Evolutionary conservation across 2,888 invertebrate genomes (phyloP).

Genomic region (Fabriciana adippe): DNA sequence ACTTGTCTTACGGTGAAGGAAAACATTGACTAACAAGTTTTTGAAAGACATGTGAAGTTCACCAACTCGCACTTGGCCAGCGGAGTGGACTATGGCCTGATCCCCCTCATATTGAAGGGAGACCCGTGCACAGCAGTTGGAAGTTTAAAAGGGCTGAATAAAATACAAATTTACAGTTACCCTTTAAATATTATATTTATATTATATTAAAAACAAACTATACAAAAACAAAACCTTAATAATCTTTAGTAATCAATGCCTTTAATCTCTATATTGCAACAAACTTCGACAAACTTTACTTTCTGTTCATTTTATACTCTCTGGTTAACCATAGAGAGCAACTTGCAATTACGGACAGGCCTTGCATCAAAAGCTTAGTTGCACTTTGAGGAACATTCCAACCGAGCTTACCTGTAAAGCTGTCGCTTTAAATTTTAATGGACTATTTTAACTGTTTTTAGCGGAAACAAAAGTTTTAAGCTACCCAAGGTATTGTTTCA

Average conservation of each 20-base stretch:
- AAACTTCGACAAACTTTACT: neutral
- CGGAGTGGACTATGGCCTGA: no score
- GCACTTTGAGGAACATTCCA: constrained; percentile 33
- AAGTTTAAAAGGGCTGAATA: no score
- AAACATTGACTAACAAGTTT: no score
- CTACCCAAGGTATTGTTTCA: constrained; percentile 20
- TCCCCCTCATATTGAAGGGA: no score
- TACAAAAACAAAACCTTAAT: no score
- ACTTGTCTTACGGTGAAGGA: no score
- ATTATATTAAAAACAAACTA: neutral
- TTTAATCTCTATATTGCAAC: no score
- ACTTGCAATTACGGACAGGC: constrained; percentile 29
- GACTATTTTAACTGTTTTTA: constrained; percentile 41
- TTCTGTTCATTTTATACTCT: constrained; percentile 4
- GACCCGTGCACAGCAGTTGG: no score
- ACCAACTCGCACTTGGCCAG: no score
- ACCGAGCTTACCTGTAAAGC: constrained; percentile 33
- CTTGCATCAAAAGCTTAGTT: constrained; percentile 32
- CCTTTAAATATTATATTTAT: neutral
- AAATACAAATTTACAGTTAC: no score
- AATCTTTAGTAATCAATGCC: no score
- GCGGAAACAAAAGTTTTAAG: constrained; percentile 30
- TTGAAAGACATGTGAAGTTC: no score
- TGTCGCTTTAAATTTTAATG: constrained; percentile 43
- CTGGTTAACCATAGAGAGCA: constrained; percentile 22